Evolutionary conservation across 2,888 invertebrate species (phyloP), one percentile per base, ranked within the genome.

Genomic region (Drosophila dives): DNA sequence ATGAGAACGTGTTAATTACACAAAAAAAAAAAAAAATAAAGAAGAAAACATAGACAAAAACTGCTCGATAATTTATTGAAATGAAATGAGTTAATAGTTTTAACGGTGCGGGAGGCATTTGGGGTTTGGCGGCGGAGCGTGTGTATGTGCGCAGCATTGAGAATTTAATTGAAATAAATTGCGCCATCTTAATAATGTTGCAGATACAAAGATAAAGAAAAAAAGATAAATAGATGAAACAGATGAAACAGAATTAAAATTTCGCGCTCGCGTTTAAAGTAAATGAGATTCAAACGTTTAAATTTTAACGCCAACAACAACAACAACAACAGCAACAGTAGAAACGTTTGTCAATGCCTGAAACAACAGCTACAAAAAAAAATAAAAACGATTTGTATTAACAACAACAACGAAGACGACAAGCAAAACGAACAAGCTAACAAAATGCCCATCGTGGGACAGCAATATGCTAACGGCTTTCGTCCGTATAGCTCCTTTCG

Each of bases 401-500:
- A 69, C 69, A 88, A 69, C 69, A 59, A 81, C 33, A 56, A 56
- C 29, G 64, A 67, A 67, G 65, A 75, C 69, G 58, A 82, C 33
- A 56, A 59, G 29, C 65, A 64, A 55, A 64, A 83, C 59, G 55
- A 73, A 58, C 59, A 72, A 83, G 70, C 73, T 75, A 80, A 79
- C 73, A 92, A 91, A 91, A 93, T 93, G 93, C 92, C 93, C 73
- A 91, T 92, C 81, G 91, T 92, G 70, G 92, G 92, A 83, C 92
- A 91, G 78, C 91, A 92, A 77, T 91, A 91, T 62, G 77, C 86
- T 82, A 81, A 75, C 65, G 85, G 85, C 66, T 89, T 91, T 75
- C 91, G 93, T 81, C 93, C 93, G 50, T 93, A 93, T 58, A 93
- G 93, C 86, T 93, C 93, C 45, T 93, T 93, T 80, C 90, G 93